Base-by-base conservation (phyloP, 2,113 vertebrate species). In the Eudyptes chrysolophus region DNA sequence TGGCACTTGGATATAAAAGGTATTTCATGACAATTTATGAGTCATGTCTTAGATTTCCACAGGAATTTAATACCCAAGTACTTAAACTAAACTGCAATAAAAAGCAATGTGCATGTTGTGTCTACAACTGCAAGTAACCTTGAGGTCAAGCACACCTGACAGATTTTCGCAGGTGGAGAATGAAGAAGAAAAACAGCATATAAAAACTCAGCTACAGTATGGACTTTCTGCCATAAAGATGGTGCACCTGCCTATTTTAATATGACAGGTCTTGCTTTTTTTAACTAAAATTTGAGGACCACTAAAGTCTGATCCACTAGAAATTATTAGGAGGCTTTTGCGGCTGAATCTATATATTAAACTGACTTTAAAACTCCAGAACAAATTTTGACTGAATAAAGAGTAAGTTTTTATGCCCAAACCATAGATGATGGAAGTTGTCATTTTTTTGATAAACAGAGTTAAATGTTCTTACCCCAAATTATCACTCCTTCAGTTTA, bases 1-100 rank as follows among this genome's bases (percentile, higher is more conserved):
- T 80, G 71, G 32, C 49, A 51, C 54, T 54, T 46, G 48, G 32
- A 20, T 64, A 12, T 71, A 51, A 71, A 90, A 88, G 26, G 48
- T 90, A 72, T 87, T 90, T 65, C 22, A 55, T 60, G 52, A 57
- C 24, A 30, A 93, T 97, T 92, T 94, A 93, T 83, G 88, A 85
- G 29, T 61, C 74, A 21, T 48, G 26, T 55, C 90, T 93, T 48
- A 79, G 55, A 79, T 61, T 89, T 93, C 70, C 20, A 27, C 8
- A 13, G 34, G 52, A 79, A 78, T 83, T 90, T 75, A 87, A 79
- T 34, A 77, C 34, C n/a, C 49, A 49, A 27, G n/a, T 30, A 74
- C 40, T 90, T 17, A 65, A 76, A 69, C 10, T 40, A 42, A 89
- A 46, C 58, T 58, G 30, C 5, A 2, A 22, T 69, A 74, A 92